Evolutionary conservation across 2,888 invertebrate genomes (phyloP).

Genomic region (Thymelicus lineola): DNA sequence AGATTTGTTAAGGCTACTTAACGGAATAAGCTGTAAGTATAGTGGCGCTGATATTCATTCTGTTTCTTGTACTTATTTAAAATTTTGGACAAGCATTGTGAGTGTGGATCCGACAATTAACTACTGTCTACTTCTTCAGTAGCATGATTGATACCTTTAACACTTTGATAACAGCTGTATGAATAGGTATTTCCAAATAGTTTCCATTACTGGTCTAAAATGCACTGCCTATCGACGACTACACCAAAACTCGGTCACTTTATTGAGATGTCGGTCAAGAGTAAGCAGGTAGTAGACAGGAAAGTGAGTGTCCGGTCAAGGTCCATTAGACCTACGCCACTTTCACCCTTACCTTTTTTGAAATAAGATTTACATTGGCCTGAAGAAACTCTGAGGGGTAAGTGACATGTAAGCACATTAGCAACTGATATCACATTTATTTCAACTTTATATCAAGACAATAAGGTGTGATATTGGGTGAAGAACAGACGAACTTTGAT

Average conservation of each 20-base stretch:
- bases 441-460: slow-evolving; percentile 1
- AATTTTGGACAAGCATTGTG: too few species aligned
- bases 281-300: slow-evolving; percentile 41
- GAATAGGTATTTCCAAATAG: neutral
- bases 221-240: slow-evolving; percentile 22
- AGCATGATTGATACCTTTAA: too few species aligned
- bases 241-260: slow-evolving; percentile 35
- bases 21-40: too few species aligned
- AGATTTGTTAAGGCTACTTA: too few species aligned
- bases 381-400: slow-evolving; percentile 6
- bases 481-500: neutral
- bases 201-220: neutral
- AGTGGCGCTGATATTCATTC: too few species aligned
- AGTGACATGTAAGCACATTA: slow-evolving; percentile 22
- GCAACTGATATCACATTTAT: neutral
- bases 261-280: slow-evolving; percentile 44
- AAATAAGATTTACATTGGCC: slow-evolving; percentile 28
- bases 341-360: slow-evolving; percentile 30
- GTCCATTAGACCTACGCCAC: slow-evolving; percentile 36
- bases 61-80: too few species aligned
- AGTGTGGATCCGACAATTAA: too few species aligned
- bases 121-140: too few species aligned
- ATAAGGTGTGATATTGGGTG: slow-evolving; percentile 18
- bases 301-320: slow-evolving; percentile 52
- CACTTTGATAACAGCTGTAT: too few species aligned